Evolutionary conservation across 2,113 vertebrate genomes (phyloP).

Genomic region (Paramisgurnus dabryanus): DNA sequence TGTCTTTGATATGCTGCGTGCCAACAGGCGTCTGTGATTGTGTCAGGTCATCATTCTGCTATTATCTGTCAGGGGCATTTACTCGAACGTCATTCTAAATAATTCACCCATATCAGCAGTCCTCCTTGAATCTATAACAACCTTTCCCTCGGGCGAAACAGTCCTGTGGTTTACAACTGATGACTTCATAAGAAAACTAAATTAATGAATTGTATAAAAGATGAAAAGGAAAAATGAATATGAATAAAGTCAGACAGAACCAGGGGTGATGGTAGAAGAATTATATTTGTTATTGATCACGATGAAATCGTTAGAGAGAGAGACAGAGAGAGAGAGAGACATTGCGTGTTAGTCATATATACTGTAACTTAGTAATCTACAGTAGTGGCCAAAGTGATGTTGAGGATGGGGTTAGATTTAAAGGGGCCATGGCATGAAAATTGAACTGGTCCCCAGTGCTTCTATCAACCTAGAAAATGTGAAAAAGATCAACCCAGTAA

Average conservation of each 20-base stretch:
- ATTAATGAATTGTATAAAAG: conserved; percentile 28
- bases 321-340: too few species aligned
- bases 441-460: too few species aligned
- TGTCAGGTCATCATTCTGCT: conserved; percentile 71
- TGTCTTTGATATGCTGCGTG: conserved; percentile 70
- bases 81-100: conserved; percentile 60
- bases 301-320: too few species aligned
- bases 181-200: conserved; percentile 29
- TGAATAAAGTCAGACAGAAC: neutral
- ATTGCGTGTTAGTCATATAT: too few species aligned
- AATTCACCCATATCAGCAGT: conserved; percentile 57
- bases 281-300: neutral
- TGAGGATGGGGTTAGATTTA: too few species aligned
- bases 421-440: too few species aligned
- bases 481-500: too few species aligned
- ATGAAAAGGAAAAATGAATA: neutral
- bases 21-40: conserved; percentile 59
- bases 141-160: conserved; percentile 12
- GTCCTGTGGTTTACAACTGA: conserved; percentile 2
- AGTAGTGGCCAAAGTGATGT: too few species aligned
- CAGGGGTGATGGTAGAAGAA: neutral
- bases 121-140: conserved; percentile 19
- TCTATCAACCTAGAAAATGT: too few species aligned
- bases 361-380: too few species aligned
- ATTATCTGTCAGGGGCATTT: conserved; percentile 60